Conservation (phyloP, 1,140 invertebrate genomes). For the Triops longicaudatus region DNA sequence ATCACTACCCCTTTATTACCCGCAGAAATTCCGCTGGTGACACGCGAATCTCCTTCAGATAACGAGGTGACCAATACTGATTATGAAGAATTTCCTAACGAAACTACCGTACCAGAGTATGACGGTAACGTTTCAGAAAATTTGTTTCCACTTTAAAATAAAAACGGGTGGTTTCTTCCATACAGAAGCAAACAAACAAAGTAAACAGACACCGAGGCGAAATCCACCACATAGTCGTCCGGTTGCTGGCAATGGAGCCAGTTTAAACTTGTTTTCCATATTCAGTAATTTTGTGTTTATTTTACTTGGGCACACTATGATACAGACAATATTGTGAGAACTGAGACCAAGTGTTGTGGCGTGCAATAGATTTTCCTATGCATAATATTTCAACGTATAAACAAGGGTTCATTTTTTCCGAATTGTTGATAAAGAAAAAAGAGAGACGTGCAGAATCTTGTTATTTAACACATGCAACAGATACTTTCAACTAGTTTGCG, state of each 20-base stretch:
- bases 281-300: background rate
- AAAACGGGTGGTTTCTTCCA: background rate
- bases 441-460: background rate
- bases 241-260: background rate
- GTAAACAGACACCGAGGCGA: background rate
- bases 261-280: background rate
- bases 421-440: background rate
- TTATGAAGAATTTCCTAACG: background rate
- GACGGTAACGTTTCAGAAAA: background rate
- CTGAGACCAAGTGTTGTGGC: constrained; percentile 6
- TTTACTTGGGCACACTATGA: background rate
- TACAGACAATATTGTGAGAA: constrained; percentile 5
- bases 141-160: background rate
- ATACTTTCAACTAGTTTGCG: background rate
- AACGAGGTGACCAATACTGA: background rate
- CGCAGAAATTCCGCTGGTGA: background rate
- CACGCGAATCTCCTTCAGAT: background rate
- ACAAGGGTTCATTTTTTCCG: background rate
- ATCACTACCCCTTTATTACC: constrained; percentile 30
- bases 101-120: background rate
- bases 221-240: background rate
- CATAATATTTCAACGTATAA: background rate
- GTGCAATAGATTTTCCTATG: constrained; percentile 12
- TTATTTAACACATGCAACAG: background rate
- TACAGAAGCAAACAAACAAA: background rate